Evolutionary conservation across 1,140 invertebrate genomes (phyloP).

Genomic region (Drosophila ogumai): DNA sequence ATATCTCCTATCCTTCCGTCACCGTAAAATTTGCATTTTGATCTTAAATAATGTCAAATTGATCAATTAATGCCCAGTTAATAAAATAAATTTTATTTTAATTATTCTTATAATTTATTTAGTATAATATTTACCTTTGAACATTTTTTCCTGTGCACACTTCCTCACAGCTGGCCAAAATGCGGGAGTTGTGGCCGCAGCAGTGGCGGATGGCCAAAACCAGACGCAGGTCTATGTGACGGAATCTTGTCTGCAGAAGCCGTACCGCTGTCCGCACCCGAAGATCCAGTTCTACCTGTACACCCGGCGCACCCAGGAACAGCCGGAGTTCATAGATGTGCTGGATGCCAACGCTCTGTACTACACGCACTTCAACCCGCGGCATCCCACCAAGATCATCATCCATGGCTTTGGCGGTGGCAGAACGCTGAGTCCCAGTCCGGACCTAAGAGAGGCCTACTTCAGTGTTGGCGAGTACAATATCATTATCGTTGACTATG

Average conservation of each 20-base stretch:
- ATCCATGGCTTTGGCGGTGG: conserved; percentile 94
- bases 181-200: conserved; percentile 63
- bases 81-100: neutral
- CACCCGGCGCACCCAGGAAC: conserved; percentile 91
- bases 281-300: conserved; percentile 94
- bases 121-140: neutral
- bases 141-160: neutral
- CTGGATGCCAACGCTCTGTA: conserved; percentile 89
- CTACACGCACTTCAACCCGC: conserved; percentile 89
- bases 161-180: conserved; percentile 65
- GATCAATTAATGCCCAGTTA: neutral
- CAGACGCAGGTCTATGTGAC: conserved; percentile 89
- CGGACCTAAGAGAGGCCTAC: conserved; percentile 92
- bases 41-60: neutral
- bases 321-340: conserved; percentile 90
- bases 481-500: conserved; percentile 94
- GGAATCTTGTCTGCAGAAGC: conserved; percentile 92
- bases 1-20: neutral
- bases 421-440: conserved; percentile 91
- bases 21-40: neutral
- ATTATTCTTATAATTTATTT: neutral
- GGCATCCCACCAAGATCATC: conserved; percentile 91
- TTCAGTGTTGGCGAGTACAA: conserved; percentile 93
- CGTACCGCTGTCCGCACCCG: conserved; percentile 91
- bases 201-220: conserved; percentile 70